Evolutionary conservation across 1,140 invertebrate genomes (phyloP).

Genomic region (Drosophila erecta): DNA sequence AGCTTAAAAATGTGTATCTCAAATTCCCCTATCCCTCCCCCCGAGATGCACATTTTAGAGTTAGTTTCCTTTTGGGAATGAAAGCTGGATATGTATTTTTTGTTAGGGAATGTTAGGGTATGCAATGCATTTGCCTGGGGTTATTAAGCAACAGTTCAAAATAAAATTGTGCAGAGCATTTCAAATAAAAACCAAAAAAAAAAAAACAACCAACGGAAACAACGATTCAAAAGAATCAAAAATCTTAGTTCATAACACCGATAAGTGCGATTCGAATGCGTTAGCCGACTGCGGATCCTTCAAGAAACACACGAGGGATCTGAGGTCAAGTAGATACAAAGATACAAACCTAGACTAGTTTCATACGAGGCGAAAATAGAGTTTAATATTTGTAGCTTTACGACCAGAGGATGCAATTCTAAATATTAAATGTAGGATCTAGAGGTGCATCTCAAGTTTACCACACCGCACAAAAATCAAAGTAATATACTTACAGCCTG

Average conservation of each 20-base stretch:
- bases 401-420: slow-evolving; percentile 48
- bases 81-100: background rate
- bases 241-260: slow-evolving; percentile 62
- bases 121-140: background rate
- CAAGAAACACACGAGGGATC: slow-evolving; percentile 12
- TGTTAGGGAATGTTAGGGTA: background rate
- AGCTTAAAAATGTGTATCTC: slow-evolving; percentile 1
- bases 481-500: background rate
- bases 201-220: slow-evolving; percentile 20
- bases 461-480: slow-evolving; percentile 6
- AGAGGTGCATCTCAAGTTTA: slow-evolving; percentile 13
- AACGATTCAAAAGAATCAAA: slow-evolving; percentile 42
- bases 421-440: slow-evolving; percentile 29
- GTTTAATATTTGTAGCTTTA: slow-evolving; percentile 44
- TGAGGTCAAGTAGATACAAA: slow-evolving; percentile 11
- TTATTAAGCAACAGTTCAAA: no score
- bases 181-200: background rate
- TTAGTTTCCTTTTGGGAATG: background rate
- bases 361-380: slow-evolving; percentile 33
- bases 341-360: slow-evolving; percentile 36
- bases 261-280: slow-evolving; percentile 61
- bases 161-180: slow-evolving; percentile 22
- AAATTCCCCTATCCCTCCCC: background rate
- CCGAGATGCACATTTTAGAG: background rate
- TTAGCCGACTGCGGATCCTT: slow-evolving; percentile 22